Evolutionary conservation across 2,113 vertebrate species (phyloP), one percentile per base, ranked within the genome.

Genomic region (Oreochromis tanganicae): DNA sequence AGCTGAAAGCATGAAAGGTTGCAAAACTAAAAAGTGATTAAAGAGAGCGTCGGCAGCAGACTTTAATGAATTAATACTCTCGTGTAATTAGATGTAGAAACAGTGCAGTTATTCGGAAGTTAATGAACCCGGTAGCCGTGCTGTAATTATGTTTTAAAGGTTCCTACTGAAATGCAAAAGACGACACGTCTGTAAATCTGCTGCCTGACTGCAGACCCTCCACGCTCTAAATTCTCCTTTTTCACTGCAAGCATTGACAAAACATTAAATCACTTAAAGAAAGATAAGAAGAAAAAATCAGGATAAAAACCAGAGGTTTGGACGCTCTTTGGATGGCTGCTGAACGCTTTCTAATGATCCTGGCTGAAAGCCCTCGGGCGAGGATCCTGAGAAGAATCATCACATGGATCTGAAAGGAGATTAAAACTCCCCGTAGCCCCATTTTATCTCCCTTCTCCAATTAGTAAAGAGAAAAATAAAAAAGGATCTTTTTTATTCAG

Each of bases 281-380:
- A 80, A 85, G 71, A 89, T 21, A 61, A 86, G 0, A 32, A 85
- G 17, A 63, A 84, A 84, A 54, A 81, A 38, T 52, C 2, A 9
- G 11, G 19, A 78, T 16, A 83, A 82, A 83, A 13, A 12, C n/a
- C 78, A 79, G 55, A 73, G 50, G 52, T 83, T 81, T 29, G 57
- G 88, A 88, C 80, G 54, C 54, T 73, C 80, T 82, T 82, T 91
- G 86, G 89, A 82, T 56, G 83, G 81, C 85, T 84, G 82, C 80
- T 90, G 88, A 91, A 88, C 59, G 84, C 88, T 89, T 90, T 91
- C 91, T 92, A 94, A 95, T 85, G 94, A 94, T 92, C 78, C 87
- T 80, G 84, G 85, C 89, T 90, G 36, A 61, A 86, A 88, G 85
- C 93, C 91, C 82, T 52, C 19, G 5, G 90, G 91, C 91, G 41